Evolutionary conservation across 2,888 invertebrate genomes (phyloP), one percentile per base, ranked within the genome.

Genomic region (Teinopalpus imperialis): DNA sequence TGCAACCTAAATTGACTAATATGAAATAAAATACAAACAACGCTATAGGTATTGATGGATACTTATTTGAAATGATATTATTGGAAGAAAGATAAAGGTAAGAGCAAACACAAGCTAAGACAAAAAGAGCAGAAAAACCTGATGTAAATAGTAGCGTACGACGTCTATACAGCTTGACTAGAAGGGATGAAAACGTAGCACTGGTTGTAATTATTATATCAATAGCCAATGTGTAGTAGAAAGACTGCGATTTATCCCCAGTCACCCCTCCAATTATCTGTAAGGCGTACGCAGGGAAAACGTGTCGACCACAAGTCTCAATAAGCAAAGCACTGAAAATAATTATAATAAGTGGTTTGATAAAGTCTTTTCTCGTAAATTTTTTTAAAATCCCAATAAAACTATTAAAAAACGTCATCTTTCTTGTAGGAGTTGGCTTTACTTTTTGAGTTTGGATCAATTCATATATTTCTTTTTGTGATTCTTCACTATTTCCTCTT

Each of bases 1-100:
- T 70, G 39, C 78, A 75, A 1, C 81, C 83, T 10, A 81, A 64
- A 51, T 81, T 83, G 0, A 63, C 63, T 9, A 80, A 45, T 9
- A 78, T 56, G 30, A 78, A 77, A 48, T 71, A 81, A 0, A 65
- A 13, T 0, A 63, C 58, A 12, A 80, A 74, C 6, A 81, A 31
- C 0, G 52, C 26, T 14, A 74, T 47, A 0, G 77, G 65, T 39
- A 80, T 56, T 65, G 66, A 69, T 0, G 62, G 21, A 10, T 53
- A 58, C 1, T 61, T 57, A 3, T 59, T 61, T 0, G 73, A 46
- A 8, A 77, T 55, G 0, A 67, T 47, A 0, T 44, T 56, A 18
- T 43, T 55, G 6, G 63, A 55, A 2, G 49, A 56, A 29, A 80
- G 52, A 21, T 66, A 74, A 1, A 76, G 52, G 45, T 71, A 75